A percentile compares a stretch with the other conserved stretches of the same genome.
Evolutionary conservation across 2,113 vertebrate genomes (phyloP).

Genomic region (Ctenodactylus gundi): DNA sequence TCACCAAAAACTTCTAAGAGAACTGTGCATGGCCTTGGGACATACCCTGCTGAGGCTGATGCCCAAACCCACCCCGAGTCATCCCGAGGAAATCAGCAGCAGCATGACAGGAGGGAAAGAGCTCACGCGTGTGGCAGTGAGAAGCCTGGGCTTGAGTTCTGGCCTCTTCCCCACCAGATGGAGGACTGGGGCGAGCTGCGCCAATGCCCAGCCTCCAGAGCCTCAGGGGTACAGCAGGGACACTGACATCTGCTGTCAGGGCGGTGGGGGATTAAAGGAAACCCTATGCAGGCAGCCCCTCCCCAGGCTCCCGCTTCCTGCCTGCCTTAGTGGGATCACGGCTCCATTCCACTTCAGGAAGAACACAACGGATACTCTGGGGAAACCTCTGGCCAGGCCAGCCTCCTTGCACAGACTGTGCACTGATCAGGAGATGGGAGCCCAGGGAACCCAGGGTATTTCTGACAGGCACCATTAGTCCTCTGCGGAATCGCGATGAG

Average conservation of each 20-base stretch:
- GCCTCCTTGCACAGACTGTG: accelerated
- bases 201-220: background rate
- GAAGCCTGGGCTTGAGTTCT: background rate
- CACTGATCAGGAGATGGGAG: background rate
- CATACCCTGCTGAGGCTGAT: background rate
- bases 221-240: background rate
- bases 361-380: background rate
- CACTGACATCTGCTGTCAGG: accelerated
- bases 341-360: background rate
- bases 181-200: background rate
- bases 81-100: background rate
- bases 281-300: background rate
- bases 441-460: no score
- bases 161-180: background rate
- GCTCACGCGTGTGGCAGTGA: background rate
- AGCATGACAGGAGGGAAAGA: background rate
- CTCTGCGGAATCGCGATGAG: background rate
- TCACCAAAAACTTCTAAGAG: background rate
- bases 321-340: background rate
- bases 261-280: background rate
- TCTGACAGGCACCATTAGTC: background rate
- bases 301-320: background rate
- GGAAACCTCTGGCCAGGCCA: background rate
- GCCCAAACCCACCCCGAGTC: background rate
- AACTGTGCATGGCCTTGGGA: background rate